Evolutionary conservation across 2,797 vertebrate species (phyloP).

Genomic region (Sus cebifrons): DNA sequence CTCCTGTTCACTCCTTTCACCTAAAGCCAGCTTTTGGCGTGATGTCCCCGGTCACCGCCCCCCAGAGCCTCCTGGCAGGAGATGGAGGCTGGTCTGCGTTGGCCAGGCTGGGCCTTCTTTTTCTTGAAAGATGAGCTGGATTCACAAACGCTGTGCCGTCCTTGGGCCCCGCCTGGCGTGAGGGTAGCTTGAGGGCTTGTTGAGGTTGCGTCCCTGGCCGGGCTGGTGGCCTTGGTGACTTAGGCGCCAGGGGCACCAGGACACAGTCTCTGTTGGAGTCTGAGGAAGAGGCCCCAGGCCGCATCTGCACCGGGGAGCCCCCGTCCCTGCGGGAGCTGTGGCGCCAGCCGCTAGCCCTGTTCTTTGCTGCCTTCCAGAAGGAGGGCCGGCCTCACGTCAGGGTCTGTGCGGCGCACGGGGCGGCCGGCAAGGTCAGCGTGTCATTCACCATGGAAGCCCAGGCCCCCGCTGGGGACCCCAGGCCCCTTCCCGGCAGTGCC

Average conservation of each 20-base stretch:
- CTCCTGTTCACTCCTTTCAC: background rate
- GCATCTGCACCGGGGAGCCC: too few species aligned
- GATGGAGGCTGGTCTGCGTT: rapidly evolving
- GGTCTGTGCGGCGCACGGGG: rapidly evolving
- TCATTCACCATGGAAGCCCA: background rate
- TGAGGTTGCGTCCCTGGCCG: background rate
- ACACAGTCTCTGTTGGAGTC: too few species aligned
- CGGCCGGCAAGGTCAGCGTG: background rate
- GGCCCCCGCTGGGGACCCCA: rapidly evolving
- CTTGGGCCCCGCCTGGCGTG: rapidly evolving
- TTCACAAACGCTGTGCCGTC: background rate
- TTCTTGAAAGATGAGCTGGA: background rate
- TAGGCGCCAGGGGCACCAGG: too few species aligned
- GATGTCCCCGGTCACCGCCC: rapidly evolving
- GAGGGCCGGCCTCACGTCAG: rapidly evolving
- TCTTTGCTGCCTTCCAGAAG: background rate
- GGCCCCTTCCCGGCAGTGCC: background rate
- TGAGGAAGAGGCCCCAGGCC: too few species aligned
- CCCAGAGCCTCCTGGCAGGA: rapidly evolving
- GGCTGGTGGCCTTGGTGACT: rapidly evolving
- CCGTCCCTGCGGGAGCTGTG: too few species aligned
- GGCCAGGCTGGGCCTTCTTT: rapidly evolving
- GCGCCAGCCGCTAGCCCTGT: rapidly evolving
- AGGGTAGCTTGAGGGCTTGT: background rate
- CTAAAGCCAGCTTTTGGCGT: background rate